phyloP scores from a whole-genome alignment of 2,888 invertebrate species.

The Argyra leucocephala region DNA sequence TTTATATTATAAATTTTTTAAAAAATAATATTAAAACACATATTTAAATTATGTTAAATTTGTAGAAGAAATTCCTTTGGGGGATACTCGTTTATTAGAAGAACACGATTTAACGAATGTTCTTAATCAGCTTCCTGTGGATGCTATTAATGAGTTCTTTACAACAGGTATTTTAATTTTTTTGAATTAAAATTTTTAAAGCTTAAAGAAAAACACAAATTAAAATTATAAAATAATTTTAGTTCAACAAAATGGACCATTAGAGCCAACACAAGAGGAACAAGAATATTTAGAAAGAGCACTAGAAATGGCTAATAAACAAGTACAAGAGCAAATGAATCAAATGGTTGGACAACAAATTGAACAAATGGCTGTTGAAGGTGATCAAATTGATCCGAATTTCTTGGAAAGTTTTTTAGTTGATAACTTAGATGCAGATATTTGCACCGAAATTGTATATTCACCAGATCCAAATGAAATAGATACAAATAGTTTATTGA shows the following conservation, averaged over 20 bases:
- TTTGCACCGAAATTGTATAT: slow-evolving; percentile 32
- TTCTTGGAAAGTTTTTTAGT: slow-evolving; percentile 40
- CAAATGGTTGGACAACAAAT: neutral
- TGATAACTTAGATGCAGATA: slow-evolving; percentile 32
- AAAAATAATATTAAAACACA: neutral
- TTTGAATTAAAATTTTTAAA: neutral
- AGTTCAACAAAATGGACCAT: slow-evolving; percentile 63
- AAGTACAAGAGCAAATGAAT: slow-evolving; percentile 55
- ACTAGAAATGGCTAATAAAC: slow-evolving; percentile 65
- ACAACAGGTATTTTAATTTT: slow-evolving; percentile 50
- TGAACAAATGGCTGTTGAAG: slow-evolving; percentile 35
- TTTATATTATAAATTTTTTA: neutral
- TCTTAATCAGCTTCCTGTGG: slow-evolving; percentile 66
- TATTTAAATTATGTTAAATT: slow-evolving; percentile 7
- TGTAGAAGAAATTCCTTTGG: slow-evolving; percentile 48
- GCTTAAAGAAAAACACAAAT: slow-evolving; percentile 8
- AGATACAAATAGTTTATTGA: slow-evolving; percentile 35
- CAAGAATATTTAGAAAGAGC: slow-evolving; percentile 82
- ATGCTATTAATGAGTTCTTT: slow-evolving; percentile 75
- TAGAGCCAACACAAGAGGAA: slow-evolving; percentile 66
- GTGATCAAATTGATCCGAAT: slow-evolving; percentile 30
- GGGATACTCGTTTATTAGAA: slow-evolving; percentile 53
- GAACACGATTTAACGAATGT: slow-evolving; percentile 69
- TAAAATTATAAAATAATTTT: slow-evolving; percentile 18
- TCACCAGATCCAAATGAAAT: slow-evolving; percentile 38